Base-by-base conservation (phyloP, 2,888 invertebrate species). In the Nematopogon swammerdamellus region DNA sequence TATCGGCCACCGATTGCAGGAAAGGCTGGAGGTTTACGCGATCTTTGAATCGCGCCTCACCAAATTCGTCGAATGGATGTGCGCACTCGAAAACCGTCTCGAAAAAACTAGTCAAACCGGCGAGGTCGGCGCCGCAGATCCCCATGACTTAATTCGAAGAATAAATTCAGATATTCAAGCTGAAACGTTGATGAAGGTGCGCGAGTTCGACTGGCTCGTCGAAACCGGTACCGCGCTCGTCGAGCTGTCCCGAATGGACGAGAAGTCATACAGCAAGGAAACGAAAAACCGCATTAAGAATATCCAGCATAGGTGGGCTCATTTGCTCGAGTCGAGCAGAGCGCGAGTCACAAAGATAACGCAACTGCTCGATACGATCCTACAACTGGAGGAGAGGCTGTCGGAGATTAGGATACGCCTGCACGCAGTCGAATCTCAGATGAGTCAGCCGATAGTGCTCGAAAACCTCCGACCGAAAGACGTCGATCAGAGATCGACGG, bases 161-260 rank as follows among this genome's bases (percentile, higher is more conserved):
- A 68, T 92, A 52, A 89, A 89, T 58, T 85, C 86, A 4, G 91
- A 92, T 59, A 72, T 92, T 3, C 85, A 88, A 59, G 82, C 88
- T 0, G 92, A 92, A 64, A 85, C 92, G 58, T 80, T 83, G 1
- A 64, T 92, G 53, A 89, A 91, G 60, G 87, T 89, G 63, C 82
- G 87, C 3, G 92, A 93, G 64, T 85, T 87, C 44, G 86, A 88
- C 53, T 93, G 93, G 92, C 70, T 94, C 17, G 63, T 84, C 4
- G 81, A 81, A 53, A 88, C 87, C 0, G 91, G 91, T 0, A 75
- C 72, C 10, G 83, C 85, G 56, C 67, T 92, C 46, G 72, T 87
- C 11, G 80, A 83, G n/a, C 71, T 85, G 47, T 82, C 84, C 18
- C 85, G 85, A 50, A 82, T 85, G 50, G 84, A 86, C 51, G 85